Evolutionary conservation across 2,113 vertebrate species (phyloP).

Genomic region (Eidolon helvum): DNA sequence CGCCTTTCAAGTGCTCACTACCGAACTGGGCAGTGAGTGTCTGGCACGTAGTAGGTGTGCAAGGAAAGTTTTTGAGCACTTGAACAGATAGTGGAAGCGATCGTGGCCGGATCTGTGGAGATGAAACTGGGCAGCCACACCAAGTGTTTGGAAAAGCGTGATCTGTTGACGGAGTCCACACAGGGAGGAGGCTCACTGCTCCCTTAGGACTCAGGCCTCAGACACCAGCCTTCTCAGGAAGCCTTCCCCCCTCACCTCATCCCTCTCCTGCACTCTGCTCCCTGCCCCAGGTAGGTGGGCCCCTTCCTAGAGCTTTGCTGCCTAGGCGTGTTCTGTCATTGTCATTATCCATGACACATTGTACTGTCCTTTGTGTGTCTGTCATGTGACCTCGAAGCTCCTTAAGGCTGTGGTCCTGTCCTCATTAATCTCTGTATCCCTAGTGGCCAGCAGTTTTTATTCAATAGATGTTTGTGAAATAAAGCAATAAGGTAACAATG

Average conservation of each 20-base stretch:
- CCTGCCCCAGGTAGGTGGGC: fast-evolving
- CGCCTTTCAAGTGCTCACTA: neutral
- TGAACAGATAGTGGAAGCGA: neutral
- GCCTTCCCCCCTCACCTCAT: neutral
- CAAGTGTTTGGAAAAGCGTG: neutral
- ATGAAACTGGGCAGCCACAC: neutral
- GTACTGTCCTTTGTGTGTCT: neutral
- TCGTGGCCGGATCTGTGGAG: neutral
- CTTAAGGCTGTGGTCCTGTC: neutral
- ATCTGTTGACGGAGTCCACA: neutral
- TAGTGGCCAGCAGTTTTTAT: neutral
- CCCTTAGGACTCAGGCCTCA: neutral
- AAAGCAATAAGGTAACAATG: neutral
- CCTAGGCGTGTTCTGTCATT: no score
- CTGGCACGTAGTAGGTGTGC: neutral
- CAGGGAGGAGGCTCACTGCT: neutral
- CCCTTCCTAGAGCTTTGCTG: no score
- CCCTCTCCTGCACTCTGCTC: neutral
- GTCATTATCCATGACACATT: neutral
- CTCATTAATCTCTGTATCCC: neutral
- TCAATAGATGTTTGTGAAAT: neutral
- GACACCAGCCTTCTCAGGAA: no score
- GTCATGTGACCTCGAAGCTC: neutral
- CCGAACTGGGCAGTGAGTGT: neutral
- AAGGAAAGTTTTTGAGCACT: neutral